Conservation (phyloP, 2,113 vertebrate genomes). For the Stercorarius parasiticus region DNA sequence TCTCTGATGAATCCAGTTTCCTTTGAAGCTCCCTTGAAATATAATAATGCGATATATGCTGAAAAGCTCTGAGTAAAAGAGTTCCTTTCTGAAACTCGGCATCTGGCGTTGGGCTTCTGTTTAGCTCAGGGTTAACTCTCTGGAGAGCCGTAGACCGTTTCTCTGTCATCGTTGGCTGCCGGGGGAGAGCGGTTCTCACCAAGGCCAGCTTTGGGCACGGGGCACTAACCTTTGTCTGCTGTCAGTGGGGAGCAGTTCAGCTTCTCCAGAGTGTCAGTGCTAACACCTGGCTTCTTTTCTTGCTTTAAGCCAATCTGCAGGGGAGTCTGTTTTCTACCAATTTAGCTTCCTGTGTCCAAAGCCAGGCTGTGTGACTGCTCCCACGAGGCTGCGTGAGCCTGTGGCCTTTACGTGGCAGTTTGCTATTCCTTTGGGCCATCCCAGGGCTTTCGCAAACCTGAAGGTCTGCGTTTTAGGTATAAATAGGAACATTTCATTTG, state of each 20-base stretch:
- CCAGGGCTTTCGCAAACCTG: neutral
- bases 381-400: neutral
- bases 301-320: conserved; percentile 32
- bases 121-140: conserved; percentile 34
- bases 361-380: neutral
- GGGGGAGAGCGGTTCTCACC: neutral
- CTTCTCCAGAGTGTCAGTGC: neutral
- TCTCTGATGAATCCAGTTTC: conserved; percentile 36
- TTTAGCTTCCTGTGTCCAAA: neutral
- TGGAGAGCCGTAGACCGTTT: neutral
- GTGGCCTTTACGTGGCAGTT: neutral
- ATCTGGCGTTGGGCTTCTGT: conserved; percentile 11
- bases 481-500: neutral
- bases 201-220: neutral
- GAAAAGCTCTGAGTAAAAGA: conserved; percentile 32
- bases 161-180: neutral
- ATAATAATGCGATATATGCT: neutral
- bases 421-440: neutral
- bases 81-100: conserved; percentile 25
- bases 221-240: conserved; percentile 45
- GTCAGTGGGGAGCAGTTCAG: conserved; percentile 22
- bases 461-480: neutral
- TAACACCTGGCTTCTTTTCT: conserved; percentile 31
- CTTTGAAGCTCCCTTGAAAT: conserved; percentile 41
- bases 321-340: neutral